Evolutionary conservation across 2,113 vertebrate species (phyloP), one percentile per base, ranked within the genome.

Genomic region (Prionailurus bengalensis): DNA sequence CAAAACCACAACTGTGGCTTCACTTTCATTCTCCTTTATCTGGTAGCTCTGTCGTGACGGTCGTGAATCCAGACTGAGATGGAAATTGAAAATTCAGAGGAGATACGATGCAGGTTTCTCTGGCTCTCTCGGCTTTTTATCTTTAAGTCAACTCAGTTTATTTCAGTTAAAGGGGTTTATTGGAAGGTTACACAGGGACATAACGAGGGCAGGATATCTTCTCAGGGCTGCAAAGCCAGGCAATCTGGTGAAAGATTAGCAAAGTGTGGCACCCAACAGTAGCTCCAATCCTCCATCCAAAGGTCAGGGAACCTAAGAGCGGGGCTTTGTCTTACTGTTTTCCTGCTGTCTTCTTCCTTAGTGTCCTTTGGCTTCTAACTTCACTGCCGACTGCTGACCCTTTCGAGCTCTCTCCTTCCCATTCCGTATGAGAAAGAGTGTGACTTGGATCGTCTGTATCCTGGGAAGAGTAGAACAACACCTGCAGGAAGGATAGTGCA

Each of bases 261-360:
- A 0, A 66, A 29, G 10, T 11, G 0, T 17, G 51, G 33, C 45
- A 2, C 8, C n/a, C 1, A 45, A 68, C 11, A 10, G 10, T 31
- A 29, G 61, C 29, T 76, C 58, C 58, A 5, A 51, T 31, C 74
- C 74, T 78, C 42, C 13, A 17, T 48, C 74, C 74, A 9, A 78
- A 31, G 27, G 74, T 78, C 74, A 48, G 27, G 42, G 74, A 78
- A 15, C 14, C 27, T 31, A 78, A 31, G 7, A 65, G 65, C 14
- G 17, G 33, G 68, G 10, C 68, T 74, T 95, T 55, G 21, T 84
- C 79, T 84, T 65, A 5, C 3, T 42, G 14, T 23, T 68, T 78
- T 55, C 51, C 76, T 65, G 16, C 23, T 68, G 1, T 63, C 39
- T 74, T 29, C 15, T 63, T 82, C 21, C 42, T 70, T 6, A 31